Conservation (phyloP, 2,888 invertebrate species). For the Papilio gigon region DNA sequence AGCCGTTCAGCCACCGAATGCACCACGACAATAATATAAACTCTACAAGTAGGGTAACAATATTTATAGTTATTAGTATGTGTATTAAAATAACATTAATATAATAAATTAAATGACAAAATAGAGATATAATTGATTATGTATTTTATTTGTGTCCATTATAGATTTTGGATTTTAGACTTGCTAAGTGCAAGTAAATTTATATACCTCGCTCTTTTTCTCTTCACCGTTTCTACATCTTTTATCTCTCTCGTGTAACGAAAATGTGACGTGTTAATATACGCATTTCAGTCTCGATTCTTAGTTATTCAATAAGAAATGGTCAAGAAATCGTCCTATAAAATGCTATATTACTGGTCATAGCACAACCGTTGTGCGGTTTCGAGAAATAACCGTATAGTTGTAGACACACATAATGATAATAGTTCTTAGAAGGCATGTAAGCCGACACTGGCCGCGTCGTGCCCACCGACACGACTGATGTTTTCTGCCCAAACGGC, state of each 20-base stretch:
- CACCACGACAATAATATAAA: conserved; percentile 37
- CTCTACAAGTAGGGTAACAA: conserved; percentile 34
- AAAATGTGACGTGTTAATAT: neutral
- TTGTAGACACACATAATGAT: conserved; percentile 46
- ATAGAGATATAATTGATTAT: too few relatives aligned
- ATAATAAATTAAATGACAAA: too few relatives aligned
- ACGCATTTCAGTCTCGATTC: neutral
- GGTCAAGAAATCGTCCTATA: conserved; percentile 1
- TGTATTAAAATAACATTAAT: too few relatives aligned
- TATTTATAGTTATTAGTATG: neutral
- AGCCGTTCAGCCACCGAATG: conserved; percentile 39
- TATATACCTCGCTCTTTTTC: neutral
- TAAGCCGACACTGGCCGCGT: conserved; percentile 49
- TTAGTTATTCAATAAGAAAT: neutral
- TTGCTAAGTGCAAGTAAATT: neutral
- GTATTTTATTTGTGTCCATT: too few relatives aligned
- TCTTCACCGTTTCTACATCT: neutral
- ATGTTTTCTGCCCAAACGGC: conserved; percentile 39
- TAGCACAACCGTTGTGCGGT: conserved; percentile 29
- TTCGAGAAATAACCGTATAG: conserved; percentile 45
- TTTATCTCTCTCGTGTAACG: neutral
- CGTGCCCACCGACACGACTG: conserved; percentile 41
- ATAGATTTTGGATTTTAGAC: too few relatives aligned
- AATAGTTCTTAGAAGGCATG: conserved; percentile 51
- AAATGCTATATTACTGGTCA: conserved; percentile 8